Conservation (phyloP, 2,888 invertebrate species). For the Caenorhabditis doughertyi region DNA sequence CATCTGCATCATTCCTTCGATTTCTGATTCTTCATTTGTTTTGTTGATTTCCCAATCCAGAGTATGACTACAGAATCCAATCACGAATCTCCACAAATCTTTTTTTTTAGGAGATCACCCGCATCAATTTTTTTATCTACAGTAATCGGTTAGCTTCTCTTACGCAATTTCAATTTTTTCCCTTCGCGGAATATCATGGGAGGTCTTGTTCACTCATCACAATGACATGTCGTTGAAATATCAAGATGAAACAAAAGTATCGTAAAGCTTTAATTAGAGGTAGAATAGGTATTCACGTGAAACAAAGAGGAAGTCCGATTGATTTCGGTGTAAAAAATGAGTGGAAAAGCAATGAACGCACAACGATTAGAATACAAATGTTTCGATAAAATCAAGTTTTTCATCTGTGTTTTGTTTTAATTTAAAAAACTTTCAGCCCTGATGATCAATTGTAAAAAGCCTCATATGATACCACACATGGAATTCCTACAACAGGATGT, state of each 20-base stretch:
- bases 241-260: neutral
- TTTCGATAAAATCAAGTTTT: neutral
- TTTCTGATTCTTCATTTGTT: too few relatives aligned
- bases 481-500: conserved; percentile 1
- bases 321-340: conserved; percentile 28
- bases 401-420: conserved; percentile 1
- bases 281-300: conserved; percentile 11
- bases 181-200: conserved; percentile 11
- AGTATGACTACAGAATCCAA: neutral
- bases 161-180: conserved; percentile 27
- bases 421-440: neutral
- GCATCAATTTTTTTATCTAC: neutral
- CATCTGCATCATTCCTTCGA: too few relatives aligned
- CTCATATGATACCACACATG: conserved; percentile 26
- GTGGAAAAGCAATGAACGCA: conserved; percentile 19
- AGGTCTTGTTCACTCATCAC: conserved; percentile 25
- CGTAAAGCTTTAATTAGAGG: neutral
- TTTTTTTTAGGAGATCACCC: neutral
- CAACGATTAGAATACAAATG: conserved; percentile 15
- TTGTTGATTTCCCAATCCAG: too few relatives aligned
- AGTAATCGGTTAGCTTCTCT: neutral
- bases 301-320: conserved; percentile 11
- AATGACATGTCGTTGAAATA: conserved; percentile 6
- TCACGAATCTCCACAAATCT: neutral
- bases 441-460: conserved; percentile 3